Evolutionary conservation across 2,113 vertebrate genomes (phyloP).

Genomic region (Tauraco erythrolophus): DNA sequence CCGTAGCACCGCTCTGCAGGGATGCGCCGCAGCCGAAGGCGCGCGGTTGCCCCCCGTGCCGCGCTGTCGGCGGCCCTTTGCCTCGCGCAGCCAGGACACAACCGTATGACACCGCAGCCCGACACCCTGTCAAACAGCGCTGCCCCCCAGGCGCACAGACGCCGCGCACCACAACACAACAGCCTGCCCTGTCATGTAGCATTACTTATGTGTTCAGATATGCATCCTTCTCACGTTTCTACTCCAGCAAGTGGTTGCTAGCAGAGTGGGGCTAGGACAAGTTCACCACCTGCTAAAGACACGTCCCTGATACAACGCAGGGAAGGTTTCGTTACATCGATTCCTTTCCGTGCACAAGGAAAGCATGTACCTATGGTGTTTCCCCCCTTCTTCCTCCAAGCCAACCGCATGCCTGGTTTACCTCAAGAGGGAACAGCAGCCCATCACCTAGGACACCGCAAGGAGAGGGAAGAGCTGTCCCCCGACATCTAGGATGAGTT

Average conservation of each 20-base stretch:
- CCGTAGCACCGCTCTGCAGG: fast-evolving
- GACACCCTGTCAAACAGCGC: background rate
- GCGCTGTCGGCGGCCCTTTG: fast-evolving
- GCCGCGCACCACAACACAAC: background rate
- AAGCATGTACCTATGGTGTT: fast-evolving
- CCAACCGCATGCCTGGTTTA: background rate
- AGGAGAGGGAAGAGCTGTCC: background rate
- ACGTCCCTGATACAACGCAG: background rate
- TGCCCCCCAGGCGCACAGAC: background rate
- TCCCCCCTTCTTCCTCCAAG: background rate
- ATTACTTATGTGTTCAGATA: constrained; percentile 49
- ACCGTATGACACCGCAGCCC: background rate
- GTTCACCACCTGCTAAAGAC: constrained; percentile 44
- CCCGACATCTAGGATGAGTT: background rate
- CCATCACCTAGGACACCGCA: fast-evolving
- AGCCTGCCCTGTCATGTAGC: constrained; percentile 57
- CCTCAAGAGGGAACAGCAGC: background rate
- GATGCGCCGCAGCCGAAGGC: fast-evolving
- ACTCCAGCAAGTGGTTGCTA: constrained; percentile 60
- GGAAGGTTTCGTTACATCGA: background rate
- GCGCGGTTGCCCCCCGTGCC: fast-evolving
- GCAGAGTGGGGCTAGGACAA: background rate
- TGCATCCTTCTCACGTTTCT: constrained; percentile 60
- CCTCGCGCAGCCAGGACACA: background rate
- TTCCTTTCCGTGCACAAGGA: fast-evolving